A percentile compares a stretch with the other conserved stretches of the same genome.
phyloP scores from a whole-genome alignment of 2,113 vertebrate genomes.

The Sapajus apella region DNA sequence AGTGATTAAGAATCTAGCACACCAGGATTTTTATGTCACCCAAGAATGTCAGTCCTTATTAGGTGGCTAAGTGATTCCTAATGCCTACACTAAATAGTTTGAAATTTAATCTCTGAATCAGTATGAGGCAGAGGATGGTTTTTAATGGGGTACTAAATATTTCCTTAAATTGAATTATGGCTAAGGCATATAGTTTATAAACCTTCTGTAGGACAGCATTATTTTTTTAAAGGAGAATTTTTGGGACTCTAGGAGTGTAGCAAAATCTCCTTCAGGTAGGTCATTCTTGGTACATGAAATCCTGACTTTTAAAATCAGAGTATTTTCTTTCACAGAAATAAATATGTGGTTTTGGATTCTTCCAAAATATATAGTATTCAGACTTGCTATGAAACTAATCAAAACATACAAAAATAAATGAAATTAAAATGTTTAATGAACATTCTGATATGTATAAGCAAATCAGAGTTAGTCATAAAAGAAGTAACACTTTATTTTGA shows the following conservation, averaged over 20 bases:
- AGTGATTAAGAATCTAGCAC: background rate
- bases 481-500: conserved; percentile 70
- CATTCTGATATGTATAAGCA: conserved; percentile 41
- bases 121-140: background rate
- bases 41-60: background rate
- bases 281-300: background rate
- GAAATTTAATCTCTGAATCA: conserved; percentile 41
- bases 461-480: conserved; percentile 48
- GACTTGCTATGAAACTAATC: conserved; percentile 39
- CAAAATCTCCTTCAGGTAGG: conserved; percentile 7
- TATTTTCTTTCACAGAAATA: conserved; percentile 35
- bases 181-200: background rate
- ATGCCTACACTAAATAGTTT: background rate
- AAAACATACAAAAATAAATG: conserved; percentile 62
- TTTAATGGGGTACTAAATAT: conserved; percentile 14
- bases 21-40: background rate
- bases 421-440: conserved; percentile 65
- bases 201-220: background rate
- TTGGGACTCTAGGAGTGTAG: background rate
- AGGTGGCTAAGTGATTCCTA: background rate
- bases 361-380: conserved; percentile 23
- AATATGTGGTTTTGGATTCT: conserved; percentile 30
- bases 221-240: conserved; percentile 51
- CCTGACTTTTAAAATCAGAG: background rate
- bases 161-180: conserved; percentile 11